These are phyloP conservation scores for Campoplex nolae DNA, from an alignment of 2,888 invertebrate species.

Conservation along the genomic window DNA sequence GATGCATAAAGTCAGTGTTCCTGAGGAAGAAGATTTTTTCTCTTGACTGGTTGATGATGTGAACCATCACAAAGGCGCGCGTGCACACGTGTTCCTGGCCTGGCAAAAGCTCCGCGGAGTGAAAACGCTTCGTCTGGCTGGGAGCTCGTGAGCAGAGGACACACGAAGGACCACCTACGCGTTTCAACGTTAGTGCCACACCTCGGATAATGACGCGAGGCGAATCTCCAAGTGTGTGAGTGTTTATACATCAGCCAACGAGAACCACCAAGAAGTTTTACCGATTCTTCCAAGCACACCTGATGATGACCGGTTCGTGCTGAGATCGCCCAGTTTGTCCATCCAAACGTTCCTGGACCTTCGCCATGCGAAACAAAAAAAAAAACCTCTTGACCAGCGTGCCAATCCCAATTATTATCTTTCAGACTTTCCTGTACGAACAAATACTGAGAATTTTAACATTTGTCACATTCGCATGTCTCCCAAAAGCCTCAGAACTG, in stretches of 20 bases:
- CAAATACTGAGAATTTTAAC: background rate
- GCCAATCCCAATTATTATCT: background rate
- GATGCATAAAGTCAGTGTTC: background rate
- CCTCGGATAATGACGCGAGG: constrained; percentile 81
- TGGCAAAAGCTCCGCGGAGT: constrained; percentile 38
- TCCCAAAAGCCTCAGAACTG: background rate
- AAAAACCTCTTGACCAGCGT: background rate
- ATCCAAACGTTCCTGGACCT: constrained; percentile 6
- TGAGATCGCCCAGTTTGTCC: constrained; percentile 44
- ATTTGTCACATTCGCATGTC: background rate
- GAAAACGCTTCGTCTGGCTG: constrained; percentile 48
- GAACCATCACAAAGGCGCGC: constrained; percentile 1
- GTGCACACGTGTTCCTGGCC: constrained; percentile 47
- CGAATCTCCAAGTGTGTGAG: constrained; percentile 72
- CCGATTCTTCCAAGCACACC: constrained; percentile 73
- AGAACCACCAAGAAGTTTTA: constrained; percentile 67
- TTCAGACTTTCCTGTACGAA: background rate
- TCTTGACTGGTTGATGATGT: constrained; percentile 11
- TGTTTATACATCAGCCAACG: background rate
- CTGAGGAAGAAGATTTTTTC: constrained; percentile 16
- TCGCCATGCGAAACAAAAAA: background rate
- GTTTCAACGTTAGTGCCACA: constrained; percentile 77
- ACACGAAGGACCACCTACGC: constrained; percentile 78
- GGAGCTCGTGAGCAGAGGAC: constrained; percentile 52
- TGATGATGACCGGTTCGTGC: constrained; percentile 78